These are phyloP conservation scores for Myxocyprinus asiaticus DNA, from an alignment of 2,113 vertebrate species.

Conservation along the genomic window DNA sequence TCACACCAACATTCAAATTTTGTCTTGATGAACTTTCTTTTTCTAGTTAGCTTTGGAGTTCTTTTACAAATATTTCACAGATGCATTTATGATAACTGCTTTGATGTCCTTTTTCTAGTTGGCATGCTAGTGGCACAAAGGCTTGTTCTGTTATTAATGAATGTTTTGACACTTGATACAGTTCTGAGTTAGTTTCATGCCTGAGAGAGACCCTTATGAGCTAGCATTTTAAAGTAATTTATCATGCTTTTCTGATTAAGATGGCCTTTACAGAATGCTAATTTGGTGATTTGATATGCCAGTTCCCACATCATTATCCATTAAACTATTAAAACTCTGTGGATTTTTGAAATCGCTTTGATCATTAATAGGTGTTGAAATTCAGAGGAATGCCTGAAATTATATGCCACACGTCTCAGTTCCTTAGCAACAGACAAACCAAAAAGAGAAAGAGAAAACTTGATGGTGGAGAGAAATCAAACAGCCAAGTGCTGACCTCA, in stretches of 20 bases:
- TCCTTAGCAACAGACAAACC: constrained; percentile 47
- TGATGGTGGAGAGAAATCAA: background rate
- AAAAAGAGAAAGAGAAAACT: background rate
- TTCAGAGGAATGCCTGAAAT: background rate
- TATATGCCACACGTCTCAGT: constrained; percentile 25
- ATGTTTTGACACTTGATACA: too few species aligned
- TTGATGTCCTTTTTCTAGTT: too few species aligned
- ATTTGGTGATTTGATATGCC: constrained; percentile 7
- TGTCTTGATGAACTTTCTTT: too few species aligned
- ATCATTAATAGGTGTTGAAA: constrained; percentile 8
- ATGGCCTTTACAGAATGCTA: constrained; percentile 15
- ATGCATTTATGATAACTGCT: background rate
- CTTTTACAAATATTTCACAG: background rate
- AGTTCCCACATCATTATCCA: background rate
- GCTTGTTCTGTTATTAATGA: too few species aligned
- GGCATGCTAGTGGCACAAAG: too few species aligned
- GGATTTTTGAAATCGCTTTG: constrained; percentile 7
- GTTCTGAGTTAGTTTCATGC: too few species aligned
- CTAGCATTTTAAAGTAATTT: too few species aligned
- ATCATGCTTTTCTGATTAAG: background rate
- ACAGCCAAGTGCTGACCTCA: background rate
- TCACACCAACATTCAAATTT: too few species aligned
- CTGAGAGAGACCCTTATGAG: too few species aligned
- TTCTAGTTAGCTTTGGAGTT: too few species aligned
- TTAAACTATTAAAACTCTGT: background rate